Conservation (phyloP, 2,113 vertebrate genomes). For the Scopus umbretta region DNA sequence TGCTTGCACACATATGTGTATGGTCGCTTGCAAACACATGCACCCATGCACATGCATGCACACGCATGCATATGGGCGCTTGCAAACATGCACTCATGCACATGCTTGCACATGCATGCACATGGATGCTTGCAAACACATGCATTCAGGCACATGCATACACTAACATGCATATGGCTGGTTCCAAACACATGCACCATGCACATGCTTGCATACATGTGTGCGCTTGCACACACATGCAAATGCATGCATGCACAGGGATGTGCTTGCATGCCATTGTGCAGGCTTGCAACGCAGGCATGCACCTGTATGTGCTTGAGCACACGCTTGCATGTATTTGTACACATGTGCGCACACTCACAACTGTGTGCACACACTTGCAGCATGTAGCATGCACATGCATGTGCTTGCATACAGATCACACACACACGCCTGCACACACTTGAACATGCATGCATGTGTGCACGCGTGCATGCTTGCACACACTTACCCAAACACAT, state of each 20-base stretch:
- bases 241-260: background rate
- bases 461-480: background rate
- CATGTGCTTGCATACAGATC: background rate
- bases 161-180: rapidly evolving
- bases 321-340: rapidly evolving
- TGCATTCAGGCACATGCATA: background rate
- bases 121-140: background rate
- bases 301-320: too few relatives aligned
- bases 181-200: background rate
- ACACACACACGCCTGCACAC: background rate
- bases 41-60: background rate
- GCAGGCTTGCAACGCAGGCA: background rate
- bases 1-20: background rate
- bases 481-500: too few relatives aligned
- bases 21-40: too few relatives aligned
- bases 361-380: background rate
- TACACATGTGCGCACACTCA: background rate
- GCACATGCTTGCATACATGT: background rate
- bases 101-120: background rate
- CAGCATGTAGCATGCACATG: background rate
- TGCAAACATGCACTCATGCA: background rate
- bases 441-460: rapidly evolving
- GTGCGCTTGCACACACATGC: too few relatives aligned
- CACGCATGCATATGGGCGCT: rapidly evolving
- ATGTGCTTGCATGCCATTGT: rapidly evolving